These are phyloP conservation scores for Drosophila nannoptera DNA, from an alignment of 1,140 invertebrate genomes.

Conservation along the genomic window DNA sequence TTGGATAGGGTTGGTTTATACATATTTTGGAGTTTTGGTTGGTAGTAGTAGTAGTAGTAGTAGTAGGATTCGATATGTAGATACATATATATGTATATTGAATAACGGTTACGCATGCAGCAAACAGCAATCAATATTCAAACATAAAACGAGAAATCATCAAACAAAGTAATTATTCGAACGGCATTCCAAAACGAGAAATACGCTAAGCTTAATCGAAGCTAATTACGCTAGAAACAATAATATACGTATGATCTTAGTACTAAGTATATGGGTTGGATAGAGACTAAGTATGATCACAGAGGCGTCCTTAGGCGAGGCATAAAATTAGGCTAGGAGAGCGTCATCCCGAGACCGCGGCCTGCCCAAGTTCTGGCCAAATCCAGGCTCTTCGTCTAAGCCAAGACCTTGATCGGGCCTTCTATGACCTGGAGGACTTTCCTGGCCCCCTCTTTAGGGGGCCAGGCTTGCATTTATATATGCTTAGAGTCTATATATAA, in stretches of 20 bases:
- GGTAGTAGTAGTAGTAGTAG: conserved; percentile 49
- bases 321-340: too few relatives aligned
- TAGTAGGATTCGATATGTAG: conserved; percentile 26
- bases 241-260: conserved; percentile 19
- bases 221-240: conserved; percentile 23
- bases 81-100: conserved; percentile 36
- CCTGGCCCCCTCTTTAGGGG: too few relatives aligned
- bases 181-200: conserved; percentile 36
- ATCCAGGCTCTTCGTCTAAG: too few relatives aligned
- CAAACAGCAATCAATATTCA: conserved; percentile 67
- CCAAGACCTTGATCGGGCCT: too few relatives aligned
- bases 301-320: not conserved
- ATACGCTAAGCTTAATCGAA: conserved; percentile 30
- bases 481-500: not conserved
- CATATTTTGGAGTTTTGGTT: conserved; percentile 25
- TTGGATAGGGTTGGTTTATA: conserved; percentile 30
- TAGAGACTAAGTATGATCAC: not conserved
- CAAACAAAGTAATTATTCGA: conserved; percentile 34
- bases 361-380: too few relatives aligned
- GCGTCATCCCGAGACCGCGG: too few relatives aligned
- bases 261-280: not conserved
- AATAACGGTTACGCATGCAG: conserved; percentile 67
- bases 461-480: too few relatives aligned
- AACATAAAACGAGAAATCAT: conserved; percentile 60
- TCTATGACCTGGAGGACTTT: too few relatives aligned